Evolutionary conservation across 2,888 invertebrate species (phyloP).

Genomic region (Andrena camellia): DNA sequence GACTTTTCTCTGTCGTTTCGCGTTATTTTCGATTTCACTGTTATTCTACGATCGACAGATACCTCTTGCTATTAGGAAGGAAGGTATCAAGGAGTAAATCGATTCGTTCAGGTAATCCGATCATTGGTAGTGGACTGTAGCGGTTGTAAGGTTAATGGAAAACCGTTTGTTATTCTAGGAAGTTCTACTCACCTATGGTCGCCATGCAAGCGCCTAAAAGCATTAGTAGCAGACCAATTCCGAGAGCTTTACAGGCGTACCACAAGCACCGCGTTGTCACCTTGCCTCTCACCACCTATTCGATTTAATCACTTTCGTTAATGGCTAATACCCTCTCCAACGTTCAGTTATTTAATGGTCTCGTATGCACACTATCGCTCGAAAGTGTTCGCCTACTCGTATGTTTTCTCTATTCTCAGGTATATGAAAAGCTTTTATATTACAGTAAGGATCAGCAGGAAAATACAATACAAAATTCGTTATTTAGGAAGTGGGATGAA

Average conservation of each 20-base stretch:
- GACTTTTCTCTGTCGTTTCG: too few species aligned
- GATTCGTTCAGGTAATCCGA: background rate
- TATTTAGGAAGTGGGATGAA: too few species aligned
- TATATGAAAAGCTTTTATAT: too few species aligned
- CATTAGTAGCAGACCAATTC: slow-evolving; percentile 94
- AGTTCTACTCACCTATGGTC: slow-evolving; percentile 90
- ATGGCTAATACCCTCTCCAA: slow-evolving; percentile 55
- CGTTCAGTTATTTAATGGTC: slow-evolving; percentile 30
- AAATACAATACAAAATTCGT: too few species aligned
- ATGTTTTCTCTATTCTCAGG: background rate
- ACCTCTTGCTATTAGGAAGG: background rate
- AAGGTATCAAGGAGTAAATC: background rate
- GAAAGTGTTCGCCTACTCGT: too few species aligned
- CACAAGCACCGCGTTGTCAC: slow-evolving; percentile 96
- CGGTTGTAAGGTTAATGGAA: slow-evolving; percentile 15
- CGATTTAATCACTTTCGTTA: slow-evolving; percentile 70
- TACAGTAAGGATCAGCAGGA: too few species aligned
- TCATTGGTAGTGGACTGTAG: background rate
- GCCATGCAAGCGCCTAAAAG: slow-evolving; percentile 96
- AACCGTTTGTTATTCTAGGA: slow-evolving; percentile 24
- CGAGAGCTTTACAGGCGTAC: slow-evolving; percentile 97
- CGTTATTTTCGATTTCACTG: too few species aligned
- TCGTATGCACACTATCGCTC: too few species aligned
- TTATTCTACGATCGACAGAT: background rate
- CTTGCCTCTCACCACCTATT: slow-evolving; percentile 93